Base-by-base conservation (phyloP, 2,888 invertebrate species). In the Anticlea derivata region DNA sequence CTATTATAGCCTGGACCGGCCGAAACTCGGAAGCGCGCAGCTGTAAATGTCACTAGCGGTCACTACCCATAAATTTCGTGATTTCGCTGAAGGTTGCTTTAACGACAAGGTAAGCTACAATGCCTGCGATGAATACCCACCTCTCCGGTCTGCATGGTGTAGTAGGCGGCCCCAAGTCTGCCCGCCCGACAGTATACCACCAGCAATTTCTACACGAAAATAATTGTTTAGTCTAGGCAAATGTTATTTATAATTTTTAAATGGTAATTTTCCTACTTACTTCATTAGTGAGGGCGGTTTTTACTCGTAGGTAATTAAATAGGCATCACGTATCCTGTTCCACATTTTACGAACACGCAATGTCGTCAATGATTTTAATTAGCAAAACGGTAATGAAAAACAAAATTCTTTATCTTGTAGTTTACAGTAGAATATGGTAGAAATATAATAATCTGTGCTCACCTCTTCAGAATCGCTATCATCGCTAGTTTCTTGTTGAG, bases 121-220 rank as follows among this genome's bases (percentile, higher is more conserved):
- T n/a, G n/a, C n/a, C n/a, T n/a, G n/a, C n/a, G n/a, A n/a, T 40
- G 26, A 17, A 20, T 48, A 52, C 63, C 33, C 38, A 93, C 94
- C 83, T 94, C 93, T 59, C 93, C 93, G 1, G 93, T 93, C 43
- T 92, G 90, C 24, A 93, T 76, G 61, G 93, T 93, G 80, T 94
- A 96, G 76, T 92, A 94, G 0, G 96, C 94, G 10, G 94, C 94
- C n/a, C 95, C 96, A 41, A 96, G 75, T 70, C 92, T 92, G 7
- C 94, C 93, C 38, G 91, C 86, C 55, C 92, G 91, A 90, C 93
- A 95, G 63, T 94, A 91, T 1, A 94, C 83, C 50, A 94, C 92
- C 66, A 96, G 73, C 53, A 95, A 29, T 45, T 56, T 56, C 51
- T 51, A 41, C 6, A 35, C 17, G 29, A 35, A 31, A 46, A 31